Evolutionary conservation across 2,797 vertebrate species (phyloP).

Genomic region (Lycodopsis pacificus): DNA sequence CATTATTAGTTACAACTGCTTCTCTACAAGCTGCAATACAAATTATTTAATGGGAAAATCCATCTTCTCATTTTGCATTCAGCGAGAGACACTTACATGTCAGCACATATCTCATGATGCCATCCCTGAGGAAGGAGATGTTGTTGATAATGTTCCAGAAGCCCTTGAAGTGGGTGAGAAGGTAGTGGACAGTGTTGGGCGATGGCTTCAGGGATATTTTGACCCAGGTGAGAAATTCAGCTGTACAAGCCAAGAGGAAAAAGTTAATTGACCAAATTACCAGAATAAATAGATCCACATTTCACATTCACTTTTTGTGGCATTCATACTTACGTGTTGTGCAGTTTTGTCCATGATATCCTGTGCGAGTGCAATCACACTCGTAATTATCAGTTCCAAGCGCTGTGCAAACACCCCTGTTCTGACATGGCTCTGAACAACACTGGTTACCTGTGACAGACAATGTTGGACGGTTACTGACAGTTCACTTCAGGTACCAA

Average conservation of each 20-base stretch:
- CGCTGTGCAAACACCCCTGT: slow-evolving; percentile 90
- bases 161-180: slow-evolving; percentile 94
- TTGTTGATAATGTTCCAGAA: slow-evolving; percentile 95
- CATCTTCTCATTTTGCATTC: slow-evolving; percentile 13
- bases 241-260: slow-evolving; percentile 72
- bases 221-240: slow-evolving; percentile 92
- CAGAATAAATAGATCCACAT: background rate
- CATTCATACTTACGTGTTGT: slow-evolving; percentile 86
- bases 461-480: background rate
- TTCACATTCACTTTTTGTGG: accelerated
- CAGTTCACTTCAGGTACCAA: background rate
- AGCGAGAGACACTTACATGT: slow-evolving; percentile 88
- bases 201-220: slow-evolving; percentile 89
- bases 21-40: slow-evolving; percentile 5
- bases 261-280: background rate
- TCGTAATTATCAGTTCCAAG: slow-evolving; percentile 85
- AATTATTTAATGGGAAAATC: slow-evolving; percentile 17
- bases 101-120: slow-evolving; percentile 95
- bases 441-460: slow-evolving; percentile 89
- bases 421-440: slow-evolving; percentile 95
- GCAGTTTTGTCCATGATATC: slow-evolving; percentile 93
- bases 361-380: slow-evolving; percentile 96
- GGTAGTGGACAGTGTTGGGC: slow-evolving; percentile 93
- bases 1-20: background rate
- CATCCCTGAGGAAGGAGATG: slow-evolving; percentile 88